Base-by-base conservation (phyloP, 2,797 vertebrate species). In the Holocentrus rufus region DNA sequence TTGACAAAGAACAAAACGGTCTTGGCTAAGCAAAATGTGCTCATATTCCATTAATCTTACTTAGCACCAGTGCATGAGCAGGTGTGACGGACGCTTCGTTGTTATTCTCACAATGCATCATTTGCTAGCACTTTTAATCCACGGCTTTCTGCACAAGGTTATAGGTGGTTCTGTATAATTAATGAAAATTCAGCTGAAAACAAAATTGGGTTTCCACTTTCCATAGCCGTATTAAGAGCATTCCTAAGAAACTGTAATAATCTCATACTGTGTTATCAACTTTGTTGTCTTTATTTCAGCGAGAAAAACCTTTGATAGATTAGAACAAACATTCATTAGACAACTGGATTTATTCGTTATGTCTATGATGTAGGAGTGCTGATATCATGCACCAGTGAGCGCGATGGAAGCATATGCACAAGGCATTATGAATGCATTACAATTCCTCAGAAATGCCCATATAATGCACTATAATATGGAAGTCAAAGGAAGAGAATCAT, bases 31-130 rank as follows among this genome's bases (percentile, higher is more conserved):
- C 74, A 71, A 53, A 85, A 79, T 44, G 47, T 66, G 23, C 44
- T 15, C 1, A 46, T 14, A 18, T 22, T 65, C 70, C 77, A 88
- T 92, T 90, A 81, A 85, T 92, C 87, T 84, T 66, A 81, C 64
- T 86, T 81, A 78, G 67, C 55, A 55, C 69, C 49, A 71, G 65
- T 2, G 42, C 73, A 71, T 1, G 10, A 46, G 58, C 34, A 23
- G 22, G 56, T 23, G 6, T 72, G 78, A 87, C 25, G 20, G 67
- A 72, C 61, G 53, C 61, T 54, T 15, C 39, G 67, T 36, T 11
- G 10, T 39, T 52, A 74, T 58, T 79, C 66, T 80, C 27, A 69
- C n/a, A 62, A 73, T 72, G 69, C 65, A 70, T 87, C 56, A 64
- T 72, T 88, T 86, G 74, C 66, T 54, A 63, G 46, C 49, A 76